phyloP scores from a whole-genome alignment of 2,113 vertebrate species.

The Heliornis fulica region DNA sequence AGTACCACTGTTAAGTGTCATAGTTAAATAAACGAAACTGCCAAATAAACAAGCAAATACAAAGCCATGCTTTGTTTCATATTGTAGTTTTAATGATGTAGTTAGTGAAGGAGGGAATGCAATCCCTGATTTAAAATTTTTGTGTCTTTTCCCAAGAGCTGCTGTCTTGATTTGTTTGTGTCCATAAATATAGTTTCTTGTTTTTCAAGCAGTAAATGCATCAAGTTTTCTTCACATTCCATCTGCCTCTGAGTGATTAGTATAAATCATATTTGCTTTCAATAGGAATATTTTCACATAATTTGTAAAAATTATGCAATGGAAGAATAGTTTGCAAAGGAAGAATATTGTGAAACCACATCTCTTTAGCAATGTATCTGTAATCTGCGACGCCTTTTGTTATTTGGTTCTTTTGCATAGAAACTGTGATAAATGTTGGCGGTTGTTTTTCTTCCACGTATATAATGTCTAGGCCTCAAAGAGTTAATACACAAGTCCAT shows the following conservation, averaged over 20 bases:
- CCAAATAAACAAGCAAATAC: neutral
- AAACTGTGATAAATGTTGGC: neutral
- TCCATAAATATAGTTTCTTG: neutral
- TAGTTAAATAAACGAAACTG: conserved; percentile 2
- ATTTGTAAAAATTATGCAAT: conserved; percentile 29
- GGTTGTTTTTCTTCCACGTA: neutral
- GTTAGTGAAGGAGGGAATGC: neutral
- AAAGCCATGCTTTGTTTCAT: neutral
- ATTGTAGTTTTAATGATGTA: neutral
- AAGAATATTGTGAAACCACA: neutral
- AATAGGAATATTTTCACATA: conserved; percentile 26
- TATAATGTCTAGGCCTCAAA: neutral
- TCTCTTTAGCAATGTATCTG: neutral
- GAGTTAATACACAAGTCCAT: neutral
- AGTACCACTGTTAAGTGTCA: neutral
- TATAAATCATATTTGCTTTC: conserved; percentile 21
- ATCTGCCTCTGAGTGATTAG: neutral
- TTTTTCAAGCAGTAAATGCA: neutral
- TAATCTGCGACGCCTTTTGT: neutral
- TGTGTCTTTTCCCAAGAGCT: neutral
- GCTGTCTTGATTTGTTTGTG: neutral
- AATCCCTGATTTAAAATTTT: neutral
- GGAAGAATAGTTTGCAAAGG: conserved; percentile 20
- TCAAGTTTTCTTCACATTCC: conserved; percentile 7
- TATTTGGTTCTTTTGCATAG: neutral